A percentile compares a stretch with the other conserved stretches of the same genome.
phyloP scores from a whole-genome alignment of 1,140 invertebrate genomes.

The Oedothorax gibbosus region DNA sequence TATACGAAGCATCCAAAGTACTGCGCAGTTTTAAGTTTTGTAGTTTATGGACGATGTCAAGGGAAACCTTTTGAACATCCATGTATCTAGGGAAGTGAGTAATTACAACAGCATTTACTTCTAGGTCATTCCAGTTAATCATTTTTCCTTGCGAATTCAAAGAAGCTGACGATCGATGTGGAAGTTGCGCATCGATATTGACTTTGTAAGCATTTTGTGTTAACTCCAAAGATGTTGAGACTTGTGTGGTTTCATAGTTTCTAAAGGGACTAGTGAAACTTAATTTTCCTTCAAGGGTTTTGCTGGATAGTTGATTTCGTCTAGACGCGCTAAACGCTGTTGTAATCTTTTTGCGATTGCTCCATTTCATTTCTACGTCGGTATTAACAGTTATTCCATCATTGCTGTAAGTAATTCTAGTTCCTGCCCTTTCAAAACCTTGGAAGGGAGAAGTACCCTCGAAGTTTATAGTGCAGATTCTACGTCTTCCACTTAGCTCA shows the following conservation, averaged over 20 bases:
- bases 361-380: slow-evolving; percentile 48
- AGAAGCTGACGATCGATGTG: slow-evolving; percentile 15
- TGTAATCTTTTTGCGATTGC: slow-evolving; percentile 31
- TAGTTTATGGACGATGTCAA: slow-evolving; percentile 54
- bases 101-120: slow-evolving; percentile 44
- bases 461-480: slow-evolving; percentile 31
- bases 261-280: slow-evolving; percentile 45
- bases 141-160: slow-evolving; percentile 49
- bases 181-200: slow-evolving; percentile 36
- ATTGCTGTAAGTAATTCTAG: slow-evolving; percentile 42
- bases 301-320: slow-evolving; percentile 14
- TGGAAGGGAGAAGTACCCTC: slow-evolving; percentile 26
- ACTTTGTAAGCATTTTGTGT: slow-evolving; percentile 32
- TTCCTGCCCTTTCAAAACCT: slow-evolving; percentile 21
- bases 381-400: slow-evolving; percentile 35
- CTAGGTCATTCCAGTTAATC: slow-evolving; percentile 16
- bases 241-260: slow-evolving; percentile 33
- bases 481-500: slow-evolving; percentile 3
- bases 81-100: slow-evolving; percentile 28
- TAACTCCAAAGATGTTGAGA: slow-evolving; percentile 32
- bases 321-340: background rate
- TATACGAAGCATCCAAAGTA: slow-evolving; percentile 26
- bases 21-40: slow-evolving; percentile 35
- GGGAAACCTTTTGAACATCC: slow-evolving; percentile 21
- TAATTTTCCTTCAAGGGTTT: slow-evolving; percentile 49